phyloP scores from a whole-genome alignment of 1,140 invertebrate genomes.

The Solenopsis fugax region DNA sequence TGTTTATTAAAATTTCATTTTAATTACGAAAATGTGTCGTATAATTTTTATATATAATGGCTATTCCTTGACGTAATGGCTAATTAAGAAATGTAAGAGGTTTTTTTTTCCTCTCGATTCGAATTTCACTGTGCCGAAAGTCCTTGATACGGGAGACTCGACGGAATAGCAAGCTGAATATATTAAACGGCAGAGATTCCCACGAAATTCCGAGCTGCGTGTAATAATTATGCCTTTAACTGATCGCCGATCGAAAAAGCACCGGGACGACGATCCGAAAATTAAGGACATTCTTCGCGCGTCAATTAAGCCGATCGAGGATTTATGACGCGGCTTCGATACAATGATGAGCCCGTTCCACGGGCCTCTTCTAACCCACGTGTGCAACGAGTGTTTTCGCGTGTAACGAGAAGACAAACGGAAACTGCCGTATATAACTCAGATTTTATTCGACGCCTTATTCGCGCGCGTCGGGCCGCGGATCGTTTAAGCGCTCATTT shows the following conservation, averaged over 20 bases:
- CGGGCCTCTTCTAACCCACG: not conserved
- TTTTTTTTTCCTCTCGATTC: not conserved
- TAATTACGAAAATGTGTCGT: not conserved
- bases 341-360: not conserved
- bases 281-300: slow-evolving; percentile 30
- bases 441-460: slow-evolving; percentile 67
- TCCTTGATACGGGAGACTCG: not conserved
- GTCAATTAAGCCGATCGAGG: slow-evolving; percentile 1
- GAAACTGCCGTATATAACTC: slow-evolving; percentile 55
- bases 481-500: slow-evolving; percentile 20
- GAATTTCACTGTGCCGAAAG: slow-evolving; percentile 6
- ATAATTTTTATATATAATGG: not conserved
- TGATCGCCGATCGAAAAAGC: slow-evolving; percentile 33
- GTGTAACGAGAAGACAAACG: not conserved
- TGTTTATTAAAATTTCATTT: not conserved
- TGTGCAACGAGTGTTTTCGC: not conserved
- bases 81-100: not conserved
- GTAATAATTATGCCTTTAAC: slow-evolving; percentile 69
- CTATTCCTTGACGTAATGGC: not conserved
- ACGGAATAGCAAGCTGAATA: not conserved
- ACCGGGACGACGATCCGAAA: slow-evolving; percentile 50
- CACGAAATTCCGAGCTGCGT: slow-evolving; percentile 27
- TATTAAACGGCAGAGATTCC: slow-evolving; percentile 14
- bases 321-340: slow-evolving; percentile 59
- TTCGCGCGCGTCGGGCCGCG: not conserved